Evolutionary conservation across 2,888 invertebrate genomes (phyloP).

Genomic region (Xestia sexstrigata): DNA sequence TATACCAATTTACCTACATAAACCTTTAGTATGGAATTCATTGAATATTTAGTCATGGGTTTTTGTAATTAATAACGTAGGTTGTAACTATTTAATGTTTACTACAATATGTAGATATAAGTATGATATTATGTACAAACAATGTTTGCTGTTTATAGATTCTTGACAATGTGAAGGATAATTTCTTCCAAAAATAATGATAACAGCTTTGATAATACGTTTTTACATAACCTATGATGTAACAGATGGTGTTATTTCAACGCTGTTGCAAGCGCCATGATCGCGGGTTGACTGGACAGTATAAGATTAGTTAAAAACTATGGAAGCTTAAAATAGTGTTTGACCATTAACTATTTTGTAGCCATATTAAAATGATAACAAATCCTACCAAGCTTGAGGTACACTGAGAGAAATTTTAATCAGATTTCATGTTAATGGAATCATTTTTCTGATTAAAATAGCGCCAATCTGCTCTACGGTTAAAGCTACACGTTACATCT

Average conservation of each 20-base stretch:
- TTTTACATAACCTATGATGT: background rate
- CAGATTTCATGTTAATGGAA: too few relatives aligned
- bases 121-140: background rate
- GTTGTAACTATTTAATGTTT: background rate
- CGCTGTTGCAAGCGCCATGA: too few relatives aligned
- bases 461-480: too few relatives aligned
- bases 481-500: too few relatives aligned
- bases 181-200: background rate
- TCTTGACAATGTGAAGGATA: background rate
- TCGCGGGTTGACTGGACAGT: too few relatives aligned
- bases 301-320: too few relatives aligned
- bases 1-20: slow-evolving; percentile 48
- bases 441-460: too few relatives aligned
- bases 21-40: slow-evolving; percentile 8
- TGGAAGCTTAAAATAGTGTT: too few relatives aligned
- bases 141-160: background rate
- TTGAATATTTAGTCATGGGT: slow-evolving; percentile 28
- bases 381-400: too few relatives aligned
- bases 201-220: background rate
- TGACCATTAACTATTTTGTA: too few relatives aligned
- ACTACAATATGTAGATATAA: background rate
- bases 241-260: background rate
- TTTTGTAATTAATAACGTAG: slow-evolving; percentile 5
- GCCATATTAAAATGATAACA: too few relatives aligned
- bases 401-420: too few relatives aligned